Percentiles rank a stretch among this genome's conserved stretches.
Conservation (phyloP, 2,113 vertebrate genomes). For the Rhipidura dahli region DNA sequence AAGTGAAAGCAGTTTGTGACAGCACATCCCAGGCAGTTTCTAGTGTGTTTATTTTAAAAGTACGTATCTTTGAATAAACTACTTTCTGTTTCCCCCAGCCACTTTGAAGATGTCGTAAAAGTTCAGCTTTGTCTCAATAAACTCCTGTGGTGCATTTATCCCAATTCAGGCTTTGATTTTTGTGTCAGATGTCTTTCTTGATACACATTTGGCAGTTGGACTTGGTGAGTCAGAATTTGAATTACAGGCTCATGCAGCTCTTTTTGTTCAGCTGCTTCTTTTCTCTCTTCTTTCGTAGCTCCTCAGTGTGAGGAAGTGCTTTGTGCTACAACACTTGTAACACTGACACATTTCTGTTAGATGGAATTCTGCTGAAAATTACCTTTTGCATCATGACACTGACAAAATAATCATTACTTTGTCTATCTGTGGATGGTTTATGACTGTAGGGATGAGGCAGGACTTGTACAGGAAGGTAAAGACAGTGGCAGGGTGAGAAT, state of each 20-base stretch:
- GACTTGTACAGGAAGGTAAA: accelerated
- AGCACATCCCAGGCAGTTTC: not conserved
- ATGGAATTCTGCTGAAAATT: not conserved
- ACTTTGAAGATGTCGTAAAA: not conserved
- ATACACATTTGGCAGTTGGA: not conserved
- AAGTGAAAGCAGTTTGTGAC: not conserved
- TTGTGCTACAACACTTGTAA: not conserved
- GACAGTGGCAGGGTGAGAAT: not conserved
- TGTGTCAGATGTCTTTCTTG: not conserved
- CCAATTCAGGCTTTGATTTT: not conserved
- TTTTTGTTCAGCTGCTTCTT: not conserved
- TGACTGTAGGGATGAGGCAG: not conserved
- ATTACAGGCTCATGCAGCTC: not conserved
- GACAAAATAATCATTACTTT: not conserved
- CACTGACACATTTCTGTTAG: not conserved
- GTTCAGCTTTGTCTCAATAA: not conserved
- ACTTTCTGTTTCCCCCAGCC: not conserved
- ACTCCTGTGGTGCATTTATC: not conserved
- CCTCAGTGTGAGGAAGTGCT: not conserved
- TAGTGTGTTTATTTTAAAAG: not conserved
- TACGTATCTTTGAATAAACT: not conserved
- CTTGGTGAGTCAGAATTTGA: not conserved
- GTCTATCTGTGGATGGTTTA: not conserved
- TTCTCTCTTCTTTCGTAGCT: not conserved
- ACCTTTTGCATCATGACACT: not conserved